Evolutionary conservation across 2,888 invertebrate genomes (phyloP), one percentile per base, ranked within the genome.

Genomic region (Xanthia togata): DNA sequence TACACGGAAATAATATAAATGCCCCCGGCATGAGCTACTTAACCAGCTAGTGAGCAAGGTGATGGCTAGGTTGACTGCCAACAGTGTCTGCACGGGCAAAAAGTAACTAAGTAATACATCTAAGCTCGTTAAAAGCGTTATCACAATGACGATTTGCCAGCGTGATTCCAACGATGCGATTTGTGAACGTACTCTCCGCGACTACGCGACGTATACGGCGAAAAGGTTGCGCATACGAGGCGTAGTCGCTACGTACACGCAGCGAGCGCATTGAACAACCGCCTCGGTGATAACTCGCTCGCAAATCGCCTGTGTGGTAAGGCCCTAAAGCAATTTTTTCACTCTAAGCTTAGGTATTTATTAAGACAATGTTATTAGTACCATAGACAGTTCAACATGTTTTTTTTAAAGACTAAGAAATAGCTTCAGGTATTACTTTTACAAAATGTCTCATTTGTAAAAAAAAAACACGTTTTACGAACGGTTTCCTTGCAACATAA

Each of bases 401-500:
- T 26, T 70, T 53, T 47, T 35, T 26, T 12, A n/a, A 41, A 44
- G 17, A 26, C 35, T 12, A 55, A 44, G 0, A 47, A 53, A 38
- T n/a, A 9, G 1, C 57, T 59, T 31, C 23, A 31, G 0, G 1
- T 23, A 62, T 50, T 17, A 1, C 31, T 63, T 64, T 17, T 14
- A 8, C n/a, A 55, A 65, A 82, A 82, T 60, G 60, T 57, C 69
- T 79, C 53, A 70, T 76, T 85, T 20, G 1, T 20, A 23, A 55
- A 60, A 23, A 55, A 60, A 64, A 79, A 68, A 67, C 4, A 50
- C 47, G 6, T 23, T 47, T n/a, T 59, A 23, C 26, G 57, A 78
- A 78, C 31, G 38, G 35, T 78, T 63, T 53, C n/a, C 63, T 59
- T 68, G 62, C 31, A 82, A 82, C 78, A 80, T 75, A 55, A 80